Evolutionary conservation across 2,797 vertebrate genomes (phyloP).

Genomic region (Microhierax caerulescens): DNA sequence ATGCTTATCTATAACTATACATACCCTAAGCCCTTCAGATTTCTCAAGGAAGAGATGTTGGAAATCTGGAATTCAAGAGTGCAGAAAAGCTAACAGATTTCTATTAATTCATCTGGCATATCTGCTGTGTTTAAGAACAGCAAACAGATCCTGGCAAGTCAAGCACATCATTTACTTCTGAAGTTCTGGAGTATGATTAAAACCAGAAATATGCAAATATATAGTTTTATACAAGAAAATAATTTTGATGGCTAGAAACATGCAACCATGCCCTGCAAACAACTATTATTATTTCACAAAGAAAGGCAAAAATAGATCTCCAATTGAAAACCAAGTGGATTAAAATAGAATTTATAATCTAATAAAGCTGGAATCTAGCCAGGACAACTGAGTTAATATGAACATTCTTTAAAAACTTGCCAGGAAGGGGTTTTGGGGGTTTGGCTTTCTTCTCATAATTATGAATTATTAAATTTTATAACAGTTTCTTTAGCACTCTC

Average conservation of each 20-base stretch:
- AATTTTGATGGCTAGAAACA: neutral
- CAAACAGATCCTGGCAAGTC: neutral
- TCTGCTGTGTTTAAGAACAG: neutral
- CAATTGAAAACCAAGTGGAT: neutral
- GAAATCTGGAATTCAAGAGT: neutral
- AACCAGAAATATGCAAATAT: neutral
- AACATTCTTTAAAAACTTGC: neutral
- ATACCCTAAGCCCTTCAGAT: neutral
- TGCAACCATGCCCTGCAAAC: neutral
- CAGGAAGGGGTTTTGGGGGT: neutral
- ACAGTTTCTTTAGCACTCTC: neutral
- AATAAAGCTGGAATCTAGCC: neutral
- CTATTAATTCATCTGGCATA: neutral
- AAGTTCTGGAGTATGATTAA: neutral
- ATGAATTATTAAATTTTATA: neutral
- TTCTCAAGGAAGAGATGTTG: neutral
- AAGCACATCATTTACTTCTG: neutral
- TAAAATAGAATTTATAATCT: constrained; percentile 13
- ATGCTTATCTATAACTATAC: neutral
- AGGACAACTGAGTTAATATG: neutral
- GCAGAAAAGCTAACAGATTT: neutral
- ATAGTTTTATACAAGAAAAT: neutral
- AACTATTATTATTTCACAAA: neutral
- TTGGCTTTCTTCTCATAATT: neutral
- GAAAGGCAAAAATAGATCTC: constrained; percentile 23